Percentiles rank a stretch among this genome's conserved stretches.
Evolutionary conservation across 2,888 invertebrate species (phyloP).

Genomic region (Stegophylla sp.): DNA sequence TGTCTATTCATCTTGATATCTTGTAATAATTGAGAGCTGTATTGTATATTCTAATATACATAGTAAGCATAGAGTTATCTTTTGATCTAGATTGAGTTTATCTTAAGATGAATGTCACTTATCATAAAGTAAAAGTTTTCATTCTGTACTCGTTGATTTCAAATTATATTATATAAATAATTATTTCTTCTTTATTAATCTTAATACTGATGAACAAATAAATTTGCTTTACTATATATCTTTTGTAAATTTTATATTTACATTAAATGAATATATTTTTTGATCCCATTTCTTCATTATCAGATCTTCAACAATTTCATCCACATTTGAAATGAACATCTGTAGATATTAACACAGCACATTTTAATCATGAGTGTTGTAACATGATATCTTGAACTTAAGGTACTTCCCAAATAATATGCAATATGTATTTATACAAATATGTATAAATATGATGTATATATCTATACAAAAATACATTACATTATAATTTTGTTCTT

Average conservation of each 20-base stretch:
- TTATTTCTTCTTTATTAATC: background rate
- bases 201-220: background rate
- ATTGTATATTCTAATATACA: background rate
- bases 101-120: too few relatives aligned
- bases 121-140: background rate
- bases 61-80: background rate
- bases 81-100: too few relatives aligned
- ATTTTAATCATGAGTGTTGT: slow-evolving; percentile 1
- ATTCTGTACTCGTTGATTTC: background rate
- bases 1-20: background rate
- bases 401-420: background rate
- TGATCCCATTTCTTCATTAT: background rate
- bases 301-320: background rate
- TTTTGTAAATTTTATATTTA: background rate
- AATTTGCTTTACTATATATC: background rate
- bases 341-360: background rate
- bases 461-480: background rate
- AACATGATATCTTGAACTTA: background rate
- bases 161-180: background rate
- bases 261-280: background rate
- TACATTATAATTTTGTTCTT: background rate
- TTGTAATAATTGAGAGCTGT: background rate
- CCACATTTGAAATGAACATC: background rate
- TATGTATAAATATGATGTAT: background rate
- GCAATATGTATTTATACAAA: background rate